Evolutionary conservation across 2,888 invertebrate genomes (phyloP), one percentile per base, ranked within the genome.

Genomic region (Drosophila mercatorum): DNA sequence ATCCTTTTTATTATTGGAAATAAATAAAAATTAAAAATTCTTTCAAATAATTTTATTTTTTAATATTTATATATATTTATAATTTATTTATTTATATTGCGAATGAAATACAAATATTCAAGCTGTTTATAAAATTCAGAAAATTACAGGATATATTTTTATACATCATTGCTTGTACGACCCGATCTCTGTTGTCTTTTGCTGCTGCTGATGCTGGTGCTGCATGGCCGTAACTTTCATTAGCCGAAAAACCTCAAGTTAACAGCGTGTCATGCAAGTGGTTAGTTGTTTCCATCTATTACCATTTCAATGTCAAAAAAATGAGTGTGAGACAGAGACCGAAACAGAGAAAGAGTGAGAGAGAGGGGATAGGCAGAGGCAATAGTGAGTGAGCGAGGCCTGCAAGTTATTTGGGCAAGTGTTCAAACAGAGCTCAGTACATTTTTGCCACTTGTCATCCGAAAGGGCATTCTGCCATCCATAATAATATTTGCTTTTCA

Each of bases 401-500:
- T 70, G 63, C 36, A 22, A 74, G 89, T 68, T 89, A 75, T 78
- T 79, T 74, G 59, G 62, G 43, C 77, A 85, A 76, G 71, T 88
- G 83, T 71, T 85, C 44, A 78, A 75, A 69, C 41, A 4, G 36
- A 28, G 10, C 41, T 51, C 41, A 47, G n/a, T 43, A 63, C 46
- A 67, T 67, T 62, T 59, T 49, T 58, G 46, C 46, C 76, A 66
- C 52, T 84, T 69, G 58, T 58, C 59, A 58, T 58, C 47, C 67
- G 73, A 65, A 65, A 51, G 40, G 52, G 40, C 55, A 31, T 81
- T 60, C 55, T 60, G 41, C 55, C 62, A 57, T 62, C 67, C 58
- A 66, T 69, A 80, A 89, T 71, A 87, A 83, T 83, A 84, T 83
- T 83, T 89, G 55, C 51, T 71, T 89, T 81, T 61, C 88, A 81